Evolutionary conservation across 1,140 invertebrate species (phyloP), one percentile per base, ranked within the genome.

Genomic region (Zaprionus taronus): DNA sequence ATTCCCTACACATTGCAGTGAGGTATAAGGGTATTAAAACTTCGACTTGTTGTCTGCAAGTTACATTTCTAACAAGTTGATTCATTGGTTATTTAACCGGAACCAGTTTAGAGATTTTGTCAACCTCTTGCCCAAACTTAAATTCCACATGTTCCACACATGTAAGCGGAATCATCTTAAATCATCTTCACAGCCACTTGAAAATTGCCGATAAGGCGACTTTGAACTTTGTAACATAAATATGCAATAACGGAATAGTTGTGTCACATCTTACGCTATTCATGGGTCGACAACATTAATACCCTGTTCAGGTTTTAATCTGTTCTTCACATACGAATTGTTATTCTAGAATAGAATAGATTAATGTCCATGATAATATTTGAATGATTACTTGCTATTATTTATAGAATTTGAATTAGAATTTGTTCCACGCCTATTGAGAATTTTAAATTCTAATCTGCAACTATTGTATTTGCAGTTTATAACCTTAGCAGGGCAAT

Each of bases 191-290:
- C 26, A 44, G 57, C 28, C 38, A 6, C 9, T 34, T 41, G 0
- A 41, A 41, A 41, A 56, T 70, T 22, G 14, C 24, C 34, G 72
- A 75, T 75, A 75, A 71, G 44, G 9, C 58, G 68, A 34, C 56
- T 71, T 76, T 76, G 68, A 66, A 72, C 73, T 76, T 62, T 61
- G 47, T 67, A 31, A 53, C 63, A 53, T n/a, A 57, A 73, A 20
- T 47, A 63, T 20, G 41, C 28, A 24, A 67, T n/a, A 22, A 49
- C 57, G n/a, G 31, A 56, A 34, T 68, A 38, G 34, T 63, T 26
- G 17, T 20, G 11, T 34, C 44, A 53, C 15, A 15, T 20, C 28
- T 17, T 17, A 62, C 15, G 28, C 28, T 38, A 5, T 5, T 31
- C 3, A 49, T 12, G 0, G 22, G 17, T 49, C 15, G 55, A 58